Evolutionary conservation across 2,797 vertebrate species (phyloP), one percentile per base, ranked within the genome.

Genomic region (Argya squamiceps): DNA sequence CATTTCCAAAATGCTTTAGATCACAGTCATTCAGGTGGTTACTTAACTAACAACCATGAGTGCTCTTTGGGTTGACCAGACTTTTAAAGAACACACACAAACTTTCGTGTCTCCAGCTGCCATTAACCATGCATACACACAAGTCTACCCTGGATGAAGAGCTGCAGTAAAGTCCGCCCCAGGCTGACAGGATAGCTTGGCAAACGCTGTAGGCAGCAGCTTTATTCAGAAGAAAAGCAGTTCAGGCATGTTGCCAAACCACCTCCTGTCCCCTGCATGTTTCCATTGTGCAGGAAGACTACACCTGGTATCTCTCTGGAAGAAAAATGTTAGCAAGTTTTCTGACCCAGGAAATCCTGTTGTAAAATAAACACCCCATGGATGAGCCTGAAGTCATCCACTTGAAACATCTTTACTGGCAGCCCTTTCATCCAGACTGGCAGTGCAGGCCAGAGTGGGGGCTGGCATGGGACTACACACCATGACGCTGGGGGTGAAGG

Each of bases 391-490:
- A 56, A 30, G 19, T 19, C 15, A 15, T 17, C 10, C 43, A 47
- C 19, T 11, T 3, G 1, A 23, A 82, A 39, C 20, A 27, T 15
- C 14, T 34, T 36, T 12, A 7, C 23, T 2, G 49, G 11, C 10
- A 32, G 39, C 8, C 6, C 24, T 27, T 62, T 34, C 34, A 62
- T 4, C 19, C 62, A 30, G 53, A 7, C 30, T 2, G 3, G 32
- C 34, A 22, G 26, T 0, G 0, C 29, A 12, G 60, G 13, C 20
- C 70, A 30, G n/a, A 36, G n/a, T 5, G 0, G 0, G 13, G 17
- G 29, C 56, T 77, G 3, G 36, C 0, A 0, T 0, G 0, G 10
- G 13, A 15, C n/a, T 0, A 1, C 16, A 44, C 15, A 1, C 47
- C 12, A 2, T 5, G 29, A 14, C 19, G 9, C 26, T 2, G 4